Evolutionary conservation across 2,113 vertebrate genomes (phyloP), one percentile per base, ranked within the genome.

Genomic region (Rhagologus leucostigma): DNA sequence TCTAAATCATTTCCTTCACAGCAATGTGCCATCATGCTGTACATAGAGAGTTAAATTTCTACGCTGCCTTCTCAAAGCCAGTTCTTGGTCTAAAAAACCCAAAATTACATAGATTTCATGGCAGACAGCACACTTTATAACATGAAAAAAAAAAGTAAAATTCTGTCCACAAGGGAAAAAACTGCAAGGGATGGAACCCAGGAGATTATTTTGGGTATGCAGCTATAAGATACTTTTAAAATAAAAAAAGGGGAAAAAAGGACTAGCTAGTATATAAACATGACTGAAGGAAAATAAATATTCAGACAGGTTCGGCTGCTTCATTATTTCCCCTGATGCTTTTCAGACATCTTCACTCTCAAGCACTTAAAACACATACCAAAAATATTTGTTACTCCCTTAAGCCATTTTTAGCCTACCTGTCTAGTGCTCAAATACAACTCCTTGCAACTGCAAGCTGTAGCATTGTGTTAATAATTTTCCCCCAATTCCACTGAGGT

Each of bases 361-460:
- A 92, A 90, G 76, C 60, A 84, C 79, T 95, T 96, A 95, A 93
- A 95, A 95, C 84, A 94, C 95, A 81, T 35, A 94, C 89, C 85
- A 91, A 81, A 94, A 85, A 52, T 39, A 94, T 92, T 67, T 63
- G 49, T 84, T 95, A 68, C 78, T 92, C 93, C 73, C 79, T 50
- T 73, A 87, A 95, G 87, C 90, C 96, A 95, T 96, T 97, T 96
- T 95, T 90, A 97, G 95, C 84, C 62, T 90, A 96, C 87, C 90
- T 97, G 89, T 57, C 96, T 91, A 79, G 76, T 41, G 69, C 70
- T 2, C 95, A 90, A 96, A 87, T 74, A 81, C 64, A 90, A 75
- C 69, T 92, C 62, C 68, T 76, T 62, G 49, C 94, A 93, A 85
- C 52, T 59, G 64, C 79, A 89, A 90, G 42, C 42, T 39, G 15